Conservation (phyloP, 2,797 vertebrate genomes). For the Phaenicophaeus curvirostris region DNA sequence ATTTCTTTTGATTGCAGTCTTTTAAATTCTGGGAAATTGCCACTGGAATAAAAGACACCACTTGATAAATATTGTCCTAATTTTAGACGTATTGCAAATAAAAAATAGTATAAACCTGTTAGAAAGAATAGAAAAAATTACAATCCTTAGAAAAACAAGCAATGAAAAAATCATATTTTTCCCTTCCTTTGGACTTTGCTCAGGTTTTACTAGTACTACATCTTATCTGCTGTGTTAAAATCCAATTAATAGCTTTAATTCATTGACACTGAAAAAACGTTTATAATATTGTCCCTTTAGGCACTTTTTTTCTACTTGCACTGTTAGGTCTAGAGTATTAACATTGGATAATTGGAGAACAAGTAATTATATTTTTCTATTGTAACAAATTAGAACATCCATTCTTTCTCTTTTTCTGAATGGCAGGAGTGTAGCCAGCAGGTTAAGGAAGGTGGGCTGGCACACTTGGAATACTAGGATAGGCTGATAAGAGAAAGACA, state of each 20-base stretch:
- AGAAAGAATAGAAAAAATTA: background rate
- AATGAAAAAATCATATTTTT: background rate
- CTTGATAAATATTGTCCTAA: background rate
- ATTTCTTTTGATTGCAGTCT: background rate
- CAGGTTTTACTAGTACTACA: background rate
- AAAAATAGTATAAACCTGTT: background rate
- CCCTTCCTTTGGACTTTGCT: background rate
- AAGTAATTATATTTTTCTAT: background rate
- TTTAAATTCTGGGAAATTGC: background rate
- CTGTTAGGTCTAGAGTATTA: background rate
- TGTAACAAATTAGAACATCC: background rate
- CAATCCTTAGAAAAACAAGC: background rate
- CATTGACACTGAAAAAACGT: background rate
- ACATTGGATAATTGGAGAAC: background rate
- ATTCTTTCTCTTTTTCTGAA: background rate
- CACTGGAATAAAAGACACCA: background rate
- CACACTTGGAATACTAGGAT: background rate
- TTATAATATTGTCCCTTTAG: background rate
- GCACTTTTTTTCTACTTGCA: background rate
- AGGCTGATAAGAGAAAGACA: background rate
- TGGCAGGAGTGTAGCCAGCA: background rate
- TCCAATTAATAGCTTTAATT: background rate
- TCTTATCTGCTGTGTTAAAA: background rate
- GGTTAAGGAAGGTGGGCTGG: background rate
- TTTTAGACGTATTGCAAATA: background rate